Evolutionary conservation across 2,888 invertebrate genomes (phyloP), one percentile per base, ranked within the genome.

Genomic region (Noctua pronuba): DNA sequence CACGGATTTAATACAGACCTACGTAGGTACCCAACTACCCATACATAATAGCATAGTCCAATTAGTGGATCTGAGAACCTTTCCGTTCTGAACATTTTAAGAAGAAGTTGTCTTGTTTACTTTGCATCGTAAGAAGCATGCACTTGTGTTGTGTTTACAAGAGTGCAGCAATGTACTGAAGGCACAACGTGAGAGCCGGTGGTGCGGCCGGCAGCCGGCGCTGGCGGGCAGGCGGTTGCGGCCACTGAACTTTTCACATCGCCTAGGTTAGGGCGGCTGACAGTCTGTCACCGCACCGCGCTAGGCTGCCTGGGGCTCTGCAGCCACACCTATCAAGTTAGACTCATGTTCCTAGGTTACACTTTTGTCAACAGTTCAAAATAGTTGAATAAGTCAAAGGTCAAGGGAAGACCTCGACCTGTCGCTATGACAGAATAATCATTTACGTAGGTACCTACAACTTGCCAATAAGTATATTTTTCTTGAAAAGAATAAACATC

Each of bases 191-290:
- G 44, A 24, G 41, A 55, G 72, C 21, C 75, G 73, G 65, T 72
- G 73, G 62, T 69, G 68, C 73, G 77, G 66, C 55, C 21, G 58
- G 81, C 68, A 35, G 8, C 2, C 49, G 66, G 73, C 79, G 68
- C 72, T 16, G 71, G 69, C 80, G 75, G 24, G 55, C 62, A 62
- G 44, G 31, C 46, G 67, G 49, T 46, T 71, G 82, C 79, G 88
- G 87, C 73, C 88, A 88, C 69, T 87, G 87, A 88, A 88, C 85
- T 86, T 85, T 83, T 76, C 72, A 75, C 62, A 65, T 73, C 69
- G 68, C 58, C 84, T 83, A 84, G 62, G 77, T 46, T 84, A 77
- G 85, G 83, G 86, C 83, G 84, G 85, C 80, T 73, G 69, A 52
- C 28, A 72, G 66, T 82, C 84, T 75, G 65, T 72, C 66, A 66